These are phyloP conservation scores for Nanorana parkeri DNA, from an alignment of 2,113 vertebrate genomes.

Conservation along the genomic window DNA sequence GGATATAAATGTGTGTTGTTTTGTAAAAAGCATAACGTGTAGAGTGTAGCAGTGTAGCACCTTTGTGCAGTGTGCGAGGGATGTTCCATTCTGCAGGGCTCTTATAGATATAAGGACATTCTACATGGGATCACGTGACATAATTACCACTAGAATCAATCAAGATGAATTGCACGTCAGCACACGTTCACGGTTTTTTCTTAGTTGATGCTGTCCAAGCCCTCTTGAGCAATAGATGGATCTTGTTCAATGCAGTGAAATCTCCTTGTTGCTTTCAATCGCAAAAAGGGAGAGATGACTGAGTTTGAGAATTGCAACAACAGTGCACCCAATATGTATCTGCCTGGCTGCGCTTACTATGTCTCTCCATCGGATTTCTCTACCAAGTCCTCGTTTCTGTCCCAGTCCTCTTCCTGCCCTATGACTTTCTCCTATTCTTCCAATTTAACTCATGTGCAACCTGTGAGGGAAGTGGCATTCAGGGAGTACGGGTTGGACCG, in stretches of 20 bases:
- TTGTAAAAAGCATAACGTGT: conserved; percentile 11
- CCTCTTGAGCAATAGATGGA: conserved; percentile 95
- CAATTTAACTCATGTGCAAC: conserved; percentile 94
- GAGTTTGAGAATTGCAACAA: conserved; percentile 95
- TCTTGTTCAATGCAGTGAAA: conserved; percentile 90
- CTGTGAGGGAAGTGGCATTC: conserved; percentile 94
- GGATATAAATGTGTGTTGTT: neutral
- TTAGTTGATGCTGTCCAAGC: conserved; percentile 89
- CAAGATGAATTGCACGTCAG: conserved; percentile 99
- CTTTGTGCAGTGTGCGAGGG: conserved; percentile 81
- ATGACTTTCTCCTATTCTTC: conserved; percentile 96
- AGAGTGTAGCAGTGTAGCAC: conserved; percentile 63
- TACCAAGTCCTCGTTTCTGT: conserved; percentile 92
- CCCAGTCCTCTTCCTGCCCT: conserved; percentile 93
- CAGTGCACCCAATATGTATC: conserved; percentile 95
- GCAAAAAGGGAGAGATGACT: conserved; percentile 90
- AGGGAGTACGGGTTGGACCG: conserved; percentile 97
- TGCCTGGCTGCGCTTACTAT: conserved; percentile 96
- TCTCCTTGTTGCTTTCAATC: conserved; percentile 81
- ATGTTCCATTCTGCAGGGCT: conserved; percentile 83
- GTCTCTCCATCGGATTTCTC: conserved; percentile 95
- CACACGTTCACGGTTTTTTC: conserved; percentile 95
- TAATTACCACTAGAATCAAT: conserved; percentile 99
- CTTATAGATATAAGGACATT: conserved; percentile 99
- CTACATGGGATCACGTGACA: conserved; percentile 99